Evolutionary conservation across 2,888 invertebrate species (phyloP).

Genomic region (Argynnis bischoffii): DNA sequence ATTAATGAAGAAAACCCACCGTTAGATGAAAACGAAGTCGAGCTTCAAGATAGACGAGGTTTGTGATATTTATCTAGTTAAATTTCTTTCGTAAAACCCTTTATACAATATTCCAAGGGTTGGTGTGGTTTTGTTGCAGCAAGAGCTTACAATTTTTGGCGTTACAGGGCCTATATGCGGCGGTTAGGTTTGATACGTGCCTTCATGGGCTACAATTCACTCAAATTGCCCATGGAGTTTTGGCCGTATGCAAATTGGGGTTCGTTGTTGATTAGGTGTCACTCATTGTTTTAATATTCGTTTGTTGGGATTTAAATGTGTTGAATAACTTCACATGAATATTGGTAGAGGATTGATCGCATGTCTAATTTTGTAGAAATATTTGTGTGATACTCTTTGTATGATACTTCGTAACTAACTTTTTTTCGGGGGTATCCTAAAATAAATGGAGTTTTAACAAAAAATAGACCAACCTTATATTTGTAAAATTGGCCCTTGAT

Average conservation of each 20-base stretch:
- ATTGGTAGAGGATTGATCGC: constrained; percentile 36
- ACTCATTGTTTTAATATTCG: constrained; percentile 32
- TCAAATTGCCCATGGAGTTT: constrained; percentile 81
- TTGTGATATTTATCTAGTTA: constrained; percentile 45
- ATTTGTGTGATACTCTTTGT: not conserved
- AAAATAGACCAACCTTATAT: too few species aligned
- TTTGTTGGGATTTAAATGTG: constrained; percentile 8
- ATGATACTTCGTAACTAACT: constrained; percentile 33
- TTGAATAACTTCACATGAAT: constrained; percentile 42
- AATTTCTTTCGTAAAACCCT: constrained; percentile 17
- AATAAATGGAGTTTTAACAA: too few species aligned
- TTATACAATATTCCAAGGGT: constrained; percentile 61
- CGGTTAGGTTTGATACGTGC: constrained; percentile 71
- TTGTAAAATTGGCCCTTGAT: too few species aligned
- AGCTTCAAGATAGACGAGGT: constrained; percentile 88
- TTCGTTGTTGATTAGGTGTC: constrained; percentile 75
- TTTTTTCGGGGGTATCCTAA: not conserved
- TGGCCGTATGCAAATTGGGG: constrained; percentile 85
- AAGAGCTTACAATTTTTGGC: constrained; percentile 82
- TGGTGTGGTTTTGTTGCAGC: constrained; percentile 77
- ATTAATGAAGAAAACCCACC: constrained; percentile 91
- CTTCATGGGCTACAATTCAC: constrained; percentile 79
- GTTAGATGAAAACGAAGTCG: constrained; percentile 84
- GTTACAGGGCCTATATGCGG: constrained; percentile 77
- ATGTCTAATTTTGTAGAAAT: constrained; percentile 18